phyloP scores from a whole-genome alignment of 92 coral and sea anemone species.

The Zoanthus sociatus region DNA sequence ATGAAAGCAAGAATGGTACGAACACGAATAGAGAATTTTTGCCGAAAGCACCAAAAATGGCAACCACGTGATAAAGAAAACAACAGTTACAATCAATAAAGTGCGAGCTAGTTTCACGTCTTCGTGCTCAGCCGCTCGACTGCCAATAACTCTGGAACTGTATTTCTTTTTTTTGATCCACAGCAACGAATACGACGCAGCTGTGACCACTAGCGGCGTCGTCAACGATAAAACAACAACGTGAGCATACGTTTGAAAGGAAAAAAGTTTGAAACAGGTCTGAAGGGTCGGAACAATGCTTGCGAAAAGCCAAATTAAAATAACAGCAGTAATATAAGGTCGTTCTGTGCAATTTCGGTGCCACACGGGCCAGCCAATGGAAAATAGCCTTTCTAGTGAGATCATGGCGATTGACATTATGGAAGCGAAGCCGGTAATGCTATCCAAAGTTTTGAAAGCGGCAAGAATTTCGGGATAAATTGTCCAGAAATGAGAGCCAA shows the following conservation, averaged over 20 bases:
- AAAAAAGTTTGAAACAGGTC: neutral
- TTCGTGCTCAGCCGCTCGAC: slow-evolving; percentile 3
- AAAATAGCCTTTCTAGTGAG: slow-evolving; percentile 18
- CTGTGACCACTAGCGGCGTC: slow-evolving; percentile 28
- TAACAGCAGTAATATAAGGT: slow-evolving; percentile 26
- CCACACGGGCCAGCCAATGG: slow-evolving; percentile 39
- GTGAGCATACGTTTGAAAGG: slow-evolving; percentile 21
- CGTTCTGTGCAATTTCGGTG: slow-evolving; percentile 27
- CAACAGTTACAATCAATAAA: slow-evolving; percentile 12
- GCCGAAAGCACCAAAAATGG: slow-evolving; percentile 37
- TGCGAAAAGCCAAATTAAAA: slow-evolving; percentile 21
- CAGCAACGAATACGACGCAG: slow-evolving; percentile 6
- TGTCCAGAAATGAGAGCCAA: slow-evolving; percentile 23
- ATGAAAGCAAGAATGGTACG: neutral
- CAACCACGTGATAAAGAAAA: slow-evolving; percentile 39
- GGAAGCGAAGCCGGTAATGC: slow-evolving; percentile 36
- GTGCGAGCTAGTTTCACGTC: slow-evolving; percentile 30
- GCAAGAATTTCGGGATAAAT: neutral
- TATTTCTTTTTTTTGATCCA: slow-evolving; percentile 31
- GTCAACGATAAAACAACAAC: slow-evolving; percentile 26
- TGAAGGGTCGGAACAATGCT: slow-evolving; percentile 11
- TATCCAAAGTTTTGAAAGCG: slow-evolving; percentile 24
- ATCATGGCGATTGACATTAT: slow-evolving; percentile 26
- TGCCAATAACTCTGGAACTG: slow-evolving; percentile 17
- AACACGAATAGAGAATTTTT: slow-evolving; percentile 26